Percentiles rank a stretch among this genome's conserved stretches.
Evolutionary conservation across 2,888 invertebrate genomes (phyloP).

Genomic region (Drosophila neotestacea): DNA sequence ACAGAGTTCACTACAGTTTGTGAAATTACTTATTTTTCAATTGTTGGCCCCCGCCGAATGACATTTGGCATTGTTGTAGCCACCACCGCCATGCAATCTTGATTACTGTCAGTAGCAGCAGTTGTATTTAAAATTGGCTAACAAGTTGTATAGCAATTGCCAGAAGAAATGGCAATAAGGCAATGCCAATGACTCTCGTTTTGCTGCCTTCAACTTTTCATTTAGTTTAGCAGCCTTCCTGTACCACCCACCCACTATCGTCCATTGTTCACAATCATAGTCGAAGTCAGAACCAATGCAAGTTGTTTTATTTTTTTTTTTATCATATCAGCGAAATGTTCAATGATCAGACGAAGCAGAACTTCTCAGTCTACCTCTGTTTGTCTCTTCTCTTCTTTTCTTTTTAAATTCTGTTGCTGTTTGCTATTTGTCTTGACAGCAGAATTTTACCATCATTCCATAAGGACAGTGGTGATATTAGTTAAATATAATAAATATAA

Average conservation of each 20-base stretch:
- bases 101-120: constrained; percentile 82
- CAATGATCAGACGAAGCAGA: constrained; percentile 41
- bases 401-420: constrained; percentile 27
- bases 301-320: constrained; percentile 24
- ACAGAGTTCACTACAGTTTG: constrained; percentile 73
- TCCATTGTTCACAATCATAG: constrained; percentile 35
- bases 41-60: constrained; percentile 69
- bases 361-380: background rate
- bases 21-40: constrained; percentile 80
- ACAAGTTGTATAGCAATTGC: constrained; percentile 68
- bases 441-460: too few species aligned
- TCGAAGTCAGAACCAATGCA: constrained; percentile 20
- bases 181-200: constrained; percentile 28
- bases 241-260: background rate
- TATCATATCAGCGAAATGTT: constrained; percentile 39
- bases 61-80: constrained; percentile 75
- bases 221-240: constrained; percentile 52
- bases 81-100: constrained; percentile 74
- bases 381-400: background rate
- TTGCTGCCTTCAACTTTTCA: constrained; percentile 65
- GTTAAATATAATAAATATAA: constrained; percentile 6
- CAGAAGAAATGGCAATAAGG: constrained; percentile 52
- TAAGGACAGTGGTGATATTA: background rate
- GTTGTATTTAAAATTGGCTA: constrained; percentile 77
- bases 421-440: constrained; percentile 35